Evolutionary conservation across 2,113 vertebrate genomes (phyloP), one percentile per base, ranked within the genome.

Genomic region (Corythornis cristatus): DNA sequence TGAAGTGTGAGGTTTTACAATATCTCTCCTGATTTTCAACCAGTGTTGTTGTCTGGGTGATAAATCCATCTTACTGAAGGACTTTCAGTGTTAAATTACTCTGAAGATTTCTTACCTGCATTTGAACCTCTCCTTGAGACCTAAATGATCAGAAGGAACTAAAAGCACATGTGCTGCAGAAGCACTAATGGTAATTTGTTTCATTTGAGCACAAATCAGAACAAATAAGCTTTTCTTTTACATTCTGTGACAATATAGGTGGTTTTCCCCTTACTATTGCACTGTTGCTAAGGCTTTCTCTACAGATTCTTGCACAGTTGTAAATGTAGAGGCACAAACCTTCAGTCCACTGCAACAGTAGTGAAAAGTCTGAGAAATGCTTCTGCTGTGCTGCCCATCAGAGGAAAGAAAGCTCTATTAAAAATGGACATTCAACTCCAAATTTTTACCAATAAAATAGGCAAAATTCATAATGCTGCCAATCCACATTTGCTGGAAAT

Each of bases 1-100:
- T 80, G 35, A 77, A 73, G 26, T 68, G 73, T 45, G 70, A 70
- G n/a, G 26, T 72, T 92, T 91, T 89, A 65, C 58, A 92, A 68
- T n/a, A 46, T 58, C 31, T 81, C 19, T 14, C 68, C 74, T 86
- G 40, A 43, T 95, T 93, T 94, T 86, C 40, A 21, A 71, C 71
- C 82, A 56, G 3, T 0, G 0, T 2, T 79, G 28, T 21, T 75
- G 29, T 86, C 57, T 77, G 75, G 90, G 45, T 74, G 51, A 92
- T 85, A 94, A 93, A 93, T 91, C 42, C 50, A 81, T 14, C 29
- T 72, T 92, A 46, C 26, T 85, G 92, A 84, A 89, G 64, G 75
- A 74, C 45, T 87, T 88, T 15, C 33, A 19, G 50, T 53, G 35
- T 85, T 92, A 77, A 79, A 16, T 83, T 92, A 48, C 51, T 66